Base-by-base conservation (phyloP, 2,797 vertebrate genomes). In the Chelon auratus region DNA sequence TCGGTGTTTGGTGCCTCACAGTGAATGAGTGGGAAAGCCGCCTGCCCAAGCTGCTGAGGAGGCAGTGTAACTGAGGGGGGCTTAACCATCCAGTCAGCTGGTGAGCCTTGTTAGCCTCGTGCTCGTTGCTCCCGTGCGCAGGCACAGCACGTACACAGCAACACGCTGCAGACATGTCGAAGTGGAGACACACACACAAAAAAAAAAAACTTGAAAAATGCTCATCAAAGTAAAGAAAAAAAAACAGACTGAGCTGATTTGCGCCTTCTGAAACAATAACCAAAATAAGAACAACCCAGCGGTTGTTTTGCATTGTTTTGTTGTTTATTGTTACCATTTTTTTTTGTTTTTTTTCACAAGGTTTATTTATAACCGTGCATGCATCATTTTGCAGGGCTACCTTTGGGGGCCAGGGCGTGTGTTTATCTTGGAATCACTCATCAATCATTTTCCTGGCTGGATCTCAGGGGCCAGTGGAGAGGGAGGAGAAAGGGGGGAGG, bases 341-440 rank as follows among this genome's bases (percentile, higher is more conserved):
- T 61, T 14, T 53, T 52, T 83, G 77, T 61, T 14, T 53, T 52
- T 68, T 66, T 61, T 50, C 72, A 78, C 77, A 74, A 59, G 74
- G 86, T 92, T 92, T 93, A 92, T 93, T 94, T 92, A 91, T 93
- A 92, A 87, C 64, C 62, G 72, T 80, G 85, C 89, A 92, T 92
- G 89, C 93, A 92, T 93, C 92, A 93, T 93, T 93, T 92, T 91
- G 83, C 90, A 80, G 77, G 53, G 76, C 78, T 80, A 91, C 90
- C 93, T 91, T 85, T 75, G 69, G 92, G 92, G 92, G 82, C 86
- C 77, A 30, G 62, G 83, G 69, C 65, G 63, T 84, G 78, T 93
- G 93, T 94, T 93, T 94, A 92, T 94, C 93, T 93, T 91, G 73
- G 90, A 86, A 93, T 94, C 89, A 92, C 91, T 95, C 95, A 95